Conservation (phyloP, 2,888 invertebrate species). For the Phortica magna region DNA sequence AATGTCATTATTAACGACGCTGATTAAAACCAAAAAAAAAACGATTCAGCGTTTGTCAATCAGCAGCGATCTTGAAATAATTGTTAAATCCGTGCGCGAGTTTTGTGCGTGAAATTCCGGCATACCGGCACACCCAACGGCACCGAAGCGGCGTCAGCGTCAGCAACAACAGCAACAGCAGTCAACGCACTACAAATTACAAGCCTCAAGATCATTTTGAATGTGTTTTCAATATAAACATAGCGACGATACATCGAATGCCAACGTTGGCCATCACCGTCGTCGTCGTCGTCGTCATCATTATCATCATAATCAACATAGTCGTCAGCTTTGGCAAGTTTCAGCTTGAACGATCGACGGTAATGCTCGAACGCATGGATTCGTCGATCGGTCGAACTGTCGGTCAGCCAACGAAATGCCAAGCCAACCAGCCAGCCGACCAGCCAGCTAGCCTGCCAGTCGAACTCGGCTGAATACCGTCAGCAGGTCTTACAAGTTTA, state of each 20-base stretch:
- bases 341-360: background rate
- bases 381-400: background rate
- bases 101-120: background rate
- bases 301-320: slow-evolving; percentile 7
- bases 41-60: background rate
- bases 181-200: background rate
- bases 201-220: too few species aligned
- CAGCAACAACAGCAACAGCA: background rate
- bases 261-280: slow-evolving; percentile 18
- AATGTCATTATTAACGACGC: slow-evolving; percentile 38
- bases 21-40: slow-evolving; percentile 27
- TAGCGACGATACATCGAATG: background rate
- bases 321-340: background rate
- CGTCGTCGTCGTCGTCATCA: slow-evolving; percentile 42
- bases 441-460: background rate
- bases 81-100: slow-evolving; percentile 4
- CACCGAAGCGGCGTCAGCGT: background rate
- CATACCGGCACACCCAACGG: slow-evolving; percentile 9
- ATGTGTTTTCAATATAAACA: too few species aligned
- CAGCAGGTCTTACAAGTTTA: slow-evolving; percentile 50
- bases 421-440: slow-evolving; percentile 40
- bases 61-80: slow-evolving; percentile 36
- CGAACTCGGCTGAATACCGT: slow-evolving; percentile 18
- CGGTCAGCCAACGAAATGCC: background rate
- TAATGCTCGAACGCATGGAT: background rate